Conservation (phyloP, 2,797 vertebrate genomes). For the Clarias pachynema region DNA sequence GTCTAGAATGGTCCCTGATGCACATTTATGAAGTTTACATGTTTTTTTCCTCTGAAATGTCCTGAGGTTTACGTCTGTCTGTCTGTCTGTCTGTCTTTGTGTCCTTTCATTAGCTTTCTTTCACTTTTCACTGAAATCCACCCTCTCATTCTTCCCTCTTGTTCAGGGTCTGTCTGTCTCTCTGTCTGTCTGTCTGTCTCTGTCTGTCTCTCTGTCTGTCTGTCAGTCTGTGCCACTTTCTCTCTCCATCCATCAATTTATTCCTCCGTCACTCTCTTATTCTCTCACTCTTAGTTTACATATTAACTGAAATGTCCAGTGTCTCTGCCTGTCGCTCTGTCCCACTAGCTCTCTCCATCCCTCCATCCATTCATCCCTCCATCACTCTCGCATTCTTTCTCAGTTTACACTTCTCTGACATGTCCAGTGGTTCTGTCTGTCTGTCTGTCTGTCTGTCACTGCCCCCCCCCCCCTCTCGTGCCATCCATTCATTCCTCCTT, state of each 20-base stretch:
- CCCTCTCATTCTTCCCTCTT: not conserved
- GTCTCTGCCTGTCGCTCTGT: not conserved
- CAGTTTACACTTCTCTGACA: not conserved
- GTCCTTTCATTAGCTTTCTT: not conserved
- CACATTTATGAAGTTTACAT: not conserved
- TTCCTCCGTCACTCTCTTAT: no score
- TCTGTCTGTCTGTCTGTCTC: not conserved
- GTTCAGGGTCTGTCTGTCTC: not conserved
- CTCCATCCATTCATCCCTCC: not conserved
- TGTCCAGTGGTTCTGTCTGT: not conserved
- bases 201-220: not conserved
- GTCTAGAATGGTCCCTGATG: not conserved
- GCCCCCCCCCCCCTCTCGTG: no score
- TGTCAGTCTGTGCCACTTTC: not conserved
- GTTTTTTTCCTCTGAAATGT: not conserved
- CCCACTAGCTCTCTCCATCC: accelerated
- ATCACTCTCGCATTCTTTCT: not conserved
- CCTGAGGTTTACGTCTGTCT: not conserved
- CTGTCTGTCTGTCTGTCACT: not conserved
- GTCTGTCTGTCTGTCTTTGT: not conserved
- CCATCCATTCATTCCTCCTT: no score
- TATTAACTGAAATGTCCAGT: not conserved
- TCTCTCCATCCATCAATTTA: not conserved
- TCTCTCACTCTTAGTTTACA: not conserved
- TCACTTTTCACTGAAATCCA: no score